Conservation (phyloP, 1,140 invertebrate genomes). For the Hyles vespertilio region DNA sequence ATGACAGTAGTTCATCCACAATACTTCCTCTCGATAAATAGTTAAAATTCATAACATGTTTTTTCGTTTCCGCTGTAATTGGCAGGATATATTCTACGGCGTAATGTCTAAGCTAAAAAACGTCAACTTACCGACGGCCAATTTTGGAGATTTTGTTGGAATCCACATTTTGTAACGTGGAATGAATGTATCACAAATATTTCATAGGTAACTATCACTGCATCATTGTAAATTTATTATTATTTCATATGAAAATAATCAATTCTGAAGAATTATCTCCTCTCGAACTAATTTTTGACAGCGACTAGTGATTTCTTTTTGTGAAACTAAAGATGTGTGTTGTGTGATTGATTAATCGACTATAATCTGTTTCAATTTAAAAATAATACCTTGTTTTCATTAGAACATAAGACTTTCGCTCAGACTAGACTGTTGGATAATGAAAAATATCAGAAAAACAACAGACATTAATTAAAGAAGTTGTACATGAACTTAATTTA, state of each 20-base stretch:
- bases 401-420: too few relatives aligned
- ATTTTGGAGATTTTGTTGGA: conserved; percentile 58
- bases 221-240: conserved; percentile 19
- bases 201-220: conserved; percentile 14
- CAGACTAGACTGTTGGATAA: too few relatives aligned
- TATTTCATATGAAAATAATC: conserved; percentile 26
- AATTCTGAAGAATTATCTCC: conserved; percentile 23
- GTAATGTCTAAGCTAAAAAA: conserved; percentile 45
- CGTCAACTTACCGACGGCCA: conserved; percentile 63
- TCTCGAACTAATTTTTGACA: not conserved
- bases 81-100: conserved; percentile 54
- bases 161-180: conserved; percentile 53
- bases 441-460: too few relatives aligned
- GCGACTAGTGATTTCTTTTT: conserved; percentile 1
- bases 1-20: not conserved
- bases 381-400: too few relatives aligned
- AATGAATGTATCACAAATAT: conserved; percentile 9
- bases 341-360: not conserved
- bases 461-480: too few relatives aligned
- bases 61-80: conserved; percentile 63
- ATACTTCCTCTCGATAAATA: conserved; percentile 9
- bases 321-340: not conserved
- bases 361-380: not conserved
- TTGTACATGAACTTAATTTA: too few relatives aligned
- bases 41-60: conserved; percentile 59